Evolutionary conservation across 1,140 invertebrate genomes (phyloP).

Genomic region (Pachyrhynchus sulphureomaculatus): DNA sequence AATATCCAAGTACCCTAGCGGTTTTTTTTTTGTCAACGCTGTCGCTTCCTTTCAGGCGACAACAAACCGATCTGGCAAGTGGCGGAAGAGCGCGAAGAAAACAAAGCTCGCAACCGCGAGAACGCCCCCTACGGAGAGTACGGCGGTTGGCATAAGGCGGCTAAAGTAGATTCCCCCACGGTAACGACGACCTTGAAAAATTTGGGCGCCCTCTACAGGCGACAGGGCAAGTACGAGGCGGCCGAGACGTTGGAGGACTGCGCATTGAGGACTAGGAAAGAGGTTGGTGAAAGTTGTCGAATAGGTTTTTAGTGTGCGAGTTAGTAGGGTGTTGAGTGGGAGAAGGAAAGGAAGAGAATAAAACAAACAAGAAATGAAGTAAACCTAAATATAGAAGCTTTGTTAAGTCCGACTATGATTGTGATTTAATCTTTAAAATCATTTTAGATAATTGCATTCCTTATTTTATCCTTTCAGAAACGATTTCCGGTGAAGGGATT

Average conservation of each 20-base stretch:
- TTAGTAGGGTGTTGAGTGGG: too few relatives aligned
- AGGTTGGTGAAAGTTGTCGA: slow-evolving; percentile 60
- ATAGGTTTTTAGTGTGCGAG: too few relatives aligned
- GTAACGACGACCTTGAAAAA: slow-evolving; percentile 97
- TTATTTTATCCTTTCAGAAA: too few relatives aligned
- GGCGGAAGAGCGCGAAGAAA: slow-evolving; percentile 95
- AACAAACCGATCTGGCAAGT: slow-evolving; percentile 99
- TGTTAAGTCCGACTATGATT: too few relatives aligned
- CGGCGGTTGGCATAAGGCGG: slow-evolving; percentile 96
- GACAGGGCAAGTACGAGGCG: slow-evolving; percentile 98
- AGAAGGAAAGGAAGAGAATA: too few relatives aligned
- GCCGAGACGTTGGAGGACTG: slow-evolving; percentile 98
- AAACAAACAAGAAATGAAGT: too few relatives aligned
- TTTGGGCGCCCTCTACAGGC: slow-evolving; percentile 92
- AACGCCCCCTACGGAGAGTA: slow-evolving; percentile 92
- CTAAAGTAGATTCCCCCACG: slow-evolving; percentile 97
- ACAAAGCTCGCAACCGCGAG: slow-evolving; percentile 89
- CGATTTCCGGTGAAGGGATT: too few relatives aligned
- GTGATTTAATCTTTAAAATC: too few relatives aligned
- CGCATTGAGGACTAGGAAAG: slow-evolving; percentile 88
- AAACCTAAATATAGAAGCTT: too few relatives aligned
- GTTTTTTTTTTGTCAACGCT: not conserved
- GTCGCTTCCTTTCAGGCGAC: slow-evolving; percentile 63
- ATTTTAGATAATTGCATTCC: too few relatives aligned
- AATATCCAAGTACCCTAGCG: too few relatives aligned